phyloP scores from a whole-genome alignment of 2,797 vertebrate genomes.

The Cyclopterus lumpus region DNA sequence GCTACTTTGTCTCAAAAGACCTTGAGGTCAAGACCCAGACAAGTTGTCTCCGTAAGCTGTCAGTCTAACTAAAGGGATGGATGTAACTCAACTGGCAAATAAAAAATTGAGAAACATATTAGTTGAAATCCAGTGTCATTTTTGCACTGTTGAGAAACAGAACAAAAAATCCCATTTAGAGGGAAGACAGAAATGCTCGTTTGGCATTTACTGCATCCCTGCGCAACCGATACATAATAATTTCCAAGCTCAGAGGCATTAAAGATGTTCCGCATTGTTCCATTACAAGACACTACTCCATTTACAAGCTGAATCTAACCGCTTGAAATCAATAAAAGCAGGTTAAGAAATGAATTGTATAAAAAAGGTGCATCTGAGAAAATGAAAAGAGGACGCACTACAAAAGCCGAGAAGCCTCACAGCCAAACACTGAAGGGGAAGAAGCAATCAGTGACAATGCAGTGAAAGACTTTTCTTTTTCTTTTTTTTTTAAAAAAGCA shows the following conservation, averaged over 20 bases:
- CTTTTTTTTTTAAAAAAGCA: conserved; percentile 21
- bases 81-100: background rate
- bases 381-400: conserved; percentile 20
- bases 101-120: background rate
- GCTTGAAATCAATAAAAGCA: conserved; percentile 55
- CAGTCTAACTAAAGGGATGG: conserved; percentile 2
- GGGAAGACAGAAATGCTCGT: conserved; percentile 17
- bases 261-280: conserved; percentile 26
- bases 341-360: background rate
- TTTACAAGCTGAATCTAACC: conserved; percentile 48
- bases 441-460: conserved; percentile 36
- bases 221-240: conserved; percentile 18
- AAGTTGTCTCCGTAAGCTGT: background rate
- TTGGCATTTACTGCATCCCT: conserved; percentile 32
- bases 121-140: background rate
- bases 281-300: conserved; percentile 40
- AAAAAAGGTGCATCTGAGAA: no score
- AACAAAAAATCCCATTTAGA: conserved; percentile 22
- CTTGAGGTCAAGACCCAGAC: conserved; percentile 15
- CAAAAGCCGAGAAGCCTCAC: conserved; percentile 41
- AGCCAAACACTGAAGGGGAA: conserved; percentile 36
- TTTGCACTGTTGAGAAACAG: conserved; percentile 7
- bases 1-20: background rate
- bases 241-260: conserved; percentile 26
- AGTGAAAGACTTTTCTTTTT: no score